Evolutionary conservation across 2,888 invertebrate genomes (phyloP), one percentile per base, ranked within the genome.

Genomic region (Sinotaia quadrata): DNA sequence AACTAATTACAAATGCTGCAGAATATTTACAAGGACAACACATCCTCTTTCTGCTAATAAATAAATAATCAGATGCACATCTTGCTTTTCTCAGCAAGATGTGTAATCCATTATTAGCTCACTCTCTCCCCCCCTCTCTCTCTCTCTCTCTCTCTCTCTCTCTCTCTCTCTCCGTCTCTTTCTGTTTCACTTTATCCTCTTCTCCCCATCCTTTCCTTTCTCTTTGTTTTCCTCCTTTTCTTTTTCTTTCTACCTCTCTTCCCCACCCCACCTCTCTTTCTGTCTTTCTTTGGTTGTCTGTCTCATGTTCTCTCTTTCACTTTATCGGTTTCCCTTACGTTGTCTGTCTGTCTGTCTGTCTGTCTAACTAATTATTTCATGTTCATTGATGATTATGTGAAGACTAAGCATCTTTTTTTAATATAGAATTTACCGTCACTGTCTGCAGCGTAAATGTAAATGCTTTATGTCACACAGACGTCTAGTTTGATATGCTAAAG

Each of bases 291-390:
- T 41, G 10, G 41, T 41, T 41, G 10, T 41, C 10, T 41, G 31
- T 7, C 31, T 61, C 24, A 29, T 33, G 27, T 7, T 61, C 36
- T 31, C 5, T 27, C 27, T 61, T 7, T 49, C 7, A 27, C 31
- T 31, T 31, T 61, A 3, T 47, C 24, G 21, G 10, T 18, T 34
- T 44, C 34, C 49, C 27, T n/a, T 36, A 29, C 27, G 37, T 31
- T 60, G 27, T 37, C 44, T 36, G 31, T 44, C 34, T 61, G 44
- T 54, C 33, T 44, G 41, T 44, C 54, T 54, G 29, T 58, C n/a
- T n/a, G 27, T 21, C 44, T 36, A 57, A 12, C 47, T 44, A 36
- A 37, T 4, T 54, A 15, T 54, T 4, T 24, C n/a, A n/a, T n/a
- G n/a, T n/a, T n/a, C n/a, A n/a, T n/a, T n/a, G n/a, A n/a, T n/a